A percentile compares a stretch with the other conserved stretches of the same genome.
phyloP scores from a whole-genome alignment of 2,113 vertebrate genomes.

The Platysternon megacephalum region DNA sequence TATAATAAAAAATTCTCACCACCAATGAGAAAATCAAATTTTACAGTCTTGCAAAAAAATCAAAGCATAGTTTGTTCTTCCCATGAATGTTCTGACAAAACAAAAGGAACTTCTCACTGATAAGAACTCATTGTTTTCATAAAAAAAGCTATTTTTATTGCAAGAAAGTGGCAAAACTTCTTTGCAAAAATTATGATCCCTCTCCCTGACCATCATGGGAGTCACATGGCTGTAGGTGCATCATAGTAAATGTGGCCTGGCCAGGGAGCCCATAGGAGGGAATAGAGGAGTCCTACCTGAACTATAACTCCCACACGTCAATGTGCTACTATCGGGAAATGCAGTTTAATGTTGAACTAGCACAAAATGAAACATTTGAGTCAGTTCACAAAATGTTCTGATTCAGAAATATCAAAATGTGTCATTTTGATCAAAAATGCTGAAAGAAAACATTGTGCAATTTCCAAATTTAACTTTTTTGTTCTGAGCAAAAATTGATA shows the following conservation, averaged over 20 bases:
- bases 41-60: neutral
- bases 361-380: neutral
- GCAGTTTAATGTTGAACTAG: neutral
- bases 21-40: neutral
- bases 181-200: neutral
- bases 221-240: neutral
- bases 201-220: neutral
- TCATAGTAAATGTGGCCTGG: neutral
- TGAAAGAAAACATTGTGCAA: neutral
- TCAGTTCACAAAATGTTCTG: neutral
- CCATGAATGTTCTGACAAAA: neutral
- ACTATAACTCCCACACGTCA: neutral
- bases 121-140: neutral
- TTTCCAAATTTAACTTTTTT: neutral
- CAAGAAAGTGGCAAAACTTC: neutral
- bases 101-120: neutral
- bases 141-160: slow-evolving; percentile 5
- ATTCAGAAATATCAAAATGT: neutral
- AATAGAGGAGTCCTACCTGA: neutral
- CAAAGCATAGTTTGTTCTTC: neutral
- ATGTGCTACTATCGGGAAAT: neutral
- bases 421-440: neutral
- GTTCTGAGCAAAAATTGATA: neutral
- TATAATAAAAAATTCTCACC: slow-evolving; percentile 11
- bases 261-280: neutral